phyloP scores from a whole-genome alignment of 2,113 vertebrate genomes.

The Callochromis pleurospilus region DNA sequence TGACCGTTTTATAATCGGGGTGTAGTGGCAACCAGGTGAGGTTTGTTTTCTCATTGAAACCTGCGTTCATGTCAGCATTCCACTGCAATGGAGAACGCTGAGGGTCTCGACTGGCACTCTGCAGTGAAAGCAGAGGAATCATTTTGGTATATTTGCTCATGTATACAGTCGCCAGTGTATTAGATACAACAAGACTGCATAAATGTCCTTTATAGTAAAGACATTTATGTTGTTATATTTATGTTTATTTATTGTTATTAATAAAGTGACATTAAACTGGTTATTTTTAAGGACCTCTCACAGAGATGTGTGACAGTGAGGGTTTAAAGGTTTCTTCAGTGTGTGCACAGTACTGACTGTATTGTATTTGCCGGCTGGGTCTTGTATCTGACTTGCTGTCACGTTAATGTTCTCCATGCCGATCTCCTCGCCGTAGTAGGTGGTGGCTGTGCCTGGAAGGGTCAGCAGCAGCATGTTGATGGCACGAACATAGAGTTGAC shows the following conservation, averaged over 20 bases:
- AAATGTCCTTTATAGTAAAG: neutral
- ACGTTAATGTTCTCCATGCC: conserved; percentile 84
- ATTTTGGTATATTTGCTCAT: neutral
- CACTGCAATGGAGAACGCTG: conserved; percentile 95
- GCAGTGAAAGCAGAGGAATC: neutral
- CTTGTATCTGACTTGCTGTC: conserved; percentile 60
- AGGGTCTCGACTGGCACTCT: conserved; percentile 73
- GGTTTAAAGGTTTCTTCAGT: neutral
- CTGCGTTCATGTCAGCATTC: conserved; percentile 75
- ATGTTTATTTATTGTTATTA: neutral
- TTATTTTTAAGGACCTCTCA: neutral
- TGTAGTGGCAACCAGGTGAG: conserved; percentile 82
- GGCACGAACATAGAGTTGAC: conserved; percentile 69
- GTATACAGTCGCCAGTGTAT: neutral
- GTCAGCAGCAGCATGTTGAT: conserved; percentile 95
- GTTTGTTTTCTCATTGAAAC: conserved; percentile 79
- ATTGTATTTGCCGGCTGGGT: conserved; percentile 70
- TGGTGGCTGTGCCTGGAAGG: conserved; percentile 88
- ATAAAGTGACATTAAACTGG: neutral
- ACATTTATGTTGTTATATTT: neutral
- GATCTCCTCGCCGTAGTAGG: conserved; percentile 97
- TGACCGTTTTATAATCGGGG: conserved; percentile 74
- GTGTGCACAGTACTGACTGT: conserved; percentile 47
- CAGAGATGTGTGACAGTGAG: neutral
- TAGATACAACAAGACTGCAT: neutral